phyloP scores from a whole-genome alignment of 2,797 vertebrate genomes.

The Scomberomorus guttatus region DNA sequence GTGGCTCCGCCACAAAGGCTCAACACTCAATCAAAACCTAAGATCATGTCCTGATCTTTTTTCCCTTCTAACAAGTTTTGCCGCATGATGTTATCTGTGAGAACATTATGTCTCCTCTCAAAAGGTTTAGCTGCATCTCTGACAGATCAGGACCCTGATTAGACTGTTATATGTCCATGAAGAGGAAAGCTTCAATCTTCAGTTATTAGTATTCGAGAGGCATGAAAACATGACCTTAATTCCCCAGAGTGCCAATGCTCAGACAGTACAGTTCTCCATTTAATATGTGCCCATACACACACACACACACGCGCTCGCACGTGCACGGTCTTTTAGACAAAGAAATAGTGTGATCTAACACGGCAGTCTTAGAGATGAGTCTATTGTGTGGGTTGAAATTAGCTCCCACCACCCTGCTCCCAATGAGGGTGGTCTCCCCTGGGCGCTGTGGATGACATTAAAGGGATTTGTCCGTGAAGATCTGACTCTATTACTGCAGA shows the following conservation, averaged over 20 bases:
- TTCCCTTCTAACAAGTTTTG: constrained; percentile 46
- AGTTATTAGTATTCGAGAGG: constrained; percentile 80
- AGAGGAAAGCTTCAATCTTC: constrained; percentile 69
- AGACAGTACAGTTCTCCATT: constrained; percentile 62
- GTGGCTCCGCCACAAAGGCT: constrained; percentile 60
- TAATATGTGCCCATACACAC: constrained; percentile 40
- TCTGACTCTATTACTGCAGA: constrained; percentile 81
- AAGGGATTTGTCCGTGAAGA: constrained; percentile 83
- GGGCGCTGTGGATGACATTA: constrained; percentile 80
- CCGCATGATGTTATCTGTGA: constrained; percentile 60
- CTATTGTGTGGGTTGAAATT: constrained; percentile 85
- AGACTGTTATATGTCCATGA: constrained; percentile 50
- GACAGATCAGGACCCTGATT: constrained; percentile 59
- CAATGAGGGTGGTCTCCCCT: constrained; percentile 85
- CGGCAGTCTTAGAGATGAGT: constrained; percentile 77
- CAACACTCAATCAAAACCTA: constrained; percentile 65
- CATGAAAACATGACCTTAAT: constrained; percentile 86
- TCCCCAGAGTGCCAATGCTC: constrained; percentile 78
- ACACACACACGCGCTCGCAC: not conserved
- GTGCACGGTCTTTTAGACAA: constrained; percentile 27
- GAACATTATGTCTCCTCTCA: constrained; percentile 65
- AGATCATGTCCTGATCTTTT: constrained; percentile 58
- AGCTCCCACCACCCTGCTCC: constrained; percentile 80
- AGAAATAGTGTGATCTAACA: constrained; percentile 73
- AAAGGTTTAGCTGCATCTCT: constrained; percentile 49